phyloP scores from a whole-genome alignment of 35 echinoderm and acorn worm genomes.

The Acanthaster planci region DNA sequence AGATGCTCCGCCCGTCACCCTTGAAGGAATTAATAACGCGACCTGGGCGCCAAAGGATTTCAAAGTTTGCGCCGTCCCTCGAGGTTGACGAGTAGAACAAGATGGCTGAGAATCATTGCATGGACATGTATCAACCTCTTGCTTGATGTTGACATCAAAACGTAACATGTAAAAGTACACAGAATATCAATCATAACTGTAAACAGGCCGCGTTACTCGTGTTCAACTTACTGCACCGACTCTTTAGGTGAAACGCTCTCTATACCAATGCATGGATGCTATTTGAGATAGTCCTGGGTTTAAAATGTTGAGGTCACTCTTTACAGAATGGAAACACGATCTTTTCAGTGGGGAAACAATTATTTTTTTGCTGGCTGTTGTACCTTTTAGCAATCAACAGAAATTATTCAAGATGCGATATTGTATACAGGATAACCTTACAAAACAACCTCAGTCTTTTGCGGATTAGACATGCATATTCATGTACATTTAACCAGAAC shows the following conservation, averaged over 20 bases:
- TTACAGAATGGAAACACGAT: neutral
- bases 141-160: neutral
- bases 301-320: neutral
- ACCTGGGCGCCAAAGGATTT: conserved; percentile 2
- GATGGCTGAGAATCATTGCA: neutral
- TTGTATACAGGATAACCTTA: too few species aligned
- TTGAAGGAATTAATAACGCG: neutral
- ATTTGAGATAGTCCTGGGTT: neutral
- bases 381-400: too few species aligned
- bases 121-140: neutral
- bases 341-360: neutral
- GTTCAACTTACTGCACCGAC: neutral
- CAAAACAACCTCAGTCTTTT: neutral
- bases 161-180: neutral
- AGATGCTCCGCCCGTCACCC: neutral
- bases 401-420: too few species aligned
- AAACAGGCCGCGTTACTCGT: neutral
- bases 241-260: neutral
- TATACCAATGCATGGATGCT: neutral
- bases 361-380: too few species aligned
- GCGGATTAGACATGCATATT: neutral
- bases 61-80: neutral
- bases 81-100: neutral
- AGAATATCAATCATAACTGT: neutral
- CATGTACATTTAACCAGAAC: neutral